Evolutionary conservation across 2,113 vertebrate species (phyloP).

Genomic region (Lampris megalopsis): DNA sequence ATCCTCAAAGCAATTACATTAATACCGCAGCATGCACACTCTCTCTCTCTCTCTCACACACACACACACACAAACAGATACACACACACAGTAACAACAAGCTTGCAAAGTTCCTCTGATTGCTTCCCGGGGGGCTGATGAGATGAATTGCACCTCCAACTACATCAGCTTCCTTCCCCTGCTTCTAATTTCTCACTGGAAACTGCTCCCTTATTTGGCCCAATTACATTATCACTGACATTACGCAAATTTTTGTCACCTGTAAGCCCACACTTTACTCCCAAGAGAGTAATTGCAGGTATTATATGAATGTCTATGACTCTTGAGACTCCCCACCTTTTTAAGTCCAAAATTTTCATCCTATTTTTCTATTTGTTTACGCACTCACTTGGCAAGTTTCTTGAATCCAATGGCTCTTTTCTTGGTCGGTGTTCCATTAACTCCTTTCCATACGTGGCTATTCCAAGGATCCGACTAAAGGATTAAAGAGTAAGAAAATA

Average conservation of each 20-base stretch:
- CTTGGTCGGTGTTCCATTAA: constrained; percentile 97
- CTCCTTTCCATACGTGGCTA: constrained; percentile 93
- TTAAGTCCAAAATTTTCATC: not conserved
- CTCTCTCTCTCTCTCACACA: not conserved
- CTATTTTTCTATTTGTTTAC: not conserved
- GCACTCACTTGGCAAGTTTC: constrained; percentile 96
- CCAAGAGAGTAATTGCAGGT: not conserved
- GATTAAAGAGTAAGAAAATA: constrained; percentile 21
- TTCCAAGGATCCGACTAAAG: constrained; percentile 94
- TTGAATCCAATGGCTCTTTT: constrained; percentile 97
- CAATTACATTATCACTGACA: constrained; percentile 29
- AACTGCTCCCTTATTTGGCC: constrained; percentile 39
- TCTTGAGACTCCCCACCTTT: not conserved
- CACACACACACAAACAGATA: constrained; percentile 7
- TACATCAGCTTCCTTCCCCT: constrained; percentile 29
- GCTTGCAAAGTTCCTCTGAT: constrained; percentile 63
- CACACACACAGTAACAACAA: constrained; percentile 24
- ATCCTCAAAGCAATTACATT: constrained; percentile 76
- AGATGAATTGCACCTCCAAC: constrained; percentile 66
- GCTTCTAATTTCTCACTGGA: constrained; percentile 41
- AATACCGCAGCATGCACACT: constrained; percentile 58
- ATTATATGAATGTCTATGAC: not conserved
- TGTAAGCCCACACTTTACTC: not conserved
- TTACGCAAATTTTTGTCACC: not conserved
- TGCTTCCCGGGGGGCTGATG: constrained; percentile 73